phyloP scores from a whole-genome alignment of 1,140 invertebrate species.

The Teleopsis dalmanni region DNA sequence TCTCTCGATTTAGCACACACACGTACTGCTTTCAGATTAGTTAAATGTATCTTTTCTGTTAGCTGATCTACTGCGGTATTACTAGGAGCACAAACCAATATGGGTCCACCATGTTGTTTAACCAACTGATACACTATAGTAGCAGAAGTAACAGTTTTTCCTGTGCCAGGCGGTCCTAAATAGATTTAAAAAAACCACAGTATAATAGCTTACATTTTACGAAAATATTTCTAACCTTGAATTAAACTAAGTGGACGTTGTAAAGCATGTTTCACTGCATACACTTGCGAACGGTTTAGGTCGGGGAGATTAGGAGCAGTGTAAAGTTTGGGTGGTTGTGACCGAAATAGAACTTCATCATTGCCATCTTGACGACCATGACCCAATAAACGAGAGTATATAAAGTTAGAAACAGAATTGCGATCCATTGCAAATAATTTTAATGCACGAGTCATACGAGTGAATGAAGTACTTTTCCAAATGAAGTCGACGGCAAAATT shows the following conservation, averaged over 20 bases:
- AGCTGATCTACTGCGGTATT: constrained; percentile 99
- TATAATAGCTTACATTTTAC: too few species aligned
- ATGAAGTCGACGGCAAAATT: constrained; percentile 99
- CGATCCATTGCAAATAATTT: constrained; percentile 95
- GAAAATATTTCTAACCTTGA: constrained; percentile 51
- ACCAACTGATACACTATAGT: constrained; percentile 98
- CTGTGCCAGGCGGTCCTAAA: constrained; percentile 76
- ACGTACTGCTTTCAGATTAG: constrained; percentile 93
- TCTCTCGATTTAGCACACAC: constrained; percentile 97
- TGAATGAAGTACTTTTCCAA: constrained; percentile 99
- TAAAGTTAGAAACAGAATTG: constrained; percentile 91
- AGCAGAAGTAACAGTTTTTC: constrained; percentile 98
- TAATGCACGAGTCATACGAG: constrained; percentile 93
- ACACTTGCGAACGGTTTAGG: constrained; percentile 94
- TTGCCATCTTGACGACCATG: constrained; percentile 77
- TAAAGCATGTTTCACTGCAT: constrained; percentile 97
- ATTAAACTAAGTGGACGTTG: constrained; percentile 95
- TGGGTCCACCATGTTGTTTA: constrained; percentile 87
- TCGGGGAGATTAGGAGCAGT: constrained; percentile 96
- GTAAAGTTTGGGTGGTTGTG: constrained; percentile 88
- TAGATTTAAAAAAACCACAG: too few species aligned
- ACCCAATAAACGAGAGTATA: constrained; percentile 93
- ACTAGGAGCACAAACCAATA: constrained; percentile 96
- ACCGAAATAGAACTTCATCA: constrained; percentile 85
- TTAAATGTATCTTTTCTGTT: constrained; percentile 97